Evolutionary conservation across 2,888 invertebrate genomes (phyloP).

Genomic region (Caenorhabditis panamensis): DNA sequence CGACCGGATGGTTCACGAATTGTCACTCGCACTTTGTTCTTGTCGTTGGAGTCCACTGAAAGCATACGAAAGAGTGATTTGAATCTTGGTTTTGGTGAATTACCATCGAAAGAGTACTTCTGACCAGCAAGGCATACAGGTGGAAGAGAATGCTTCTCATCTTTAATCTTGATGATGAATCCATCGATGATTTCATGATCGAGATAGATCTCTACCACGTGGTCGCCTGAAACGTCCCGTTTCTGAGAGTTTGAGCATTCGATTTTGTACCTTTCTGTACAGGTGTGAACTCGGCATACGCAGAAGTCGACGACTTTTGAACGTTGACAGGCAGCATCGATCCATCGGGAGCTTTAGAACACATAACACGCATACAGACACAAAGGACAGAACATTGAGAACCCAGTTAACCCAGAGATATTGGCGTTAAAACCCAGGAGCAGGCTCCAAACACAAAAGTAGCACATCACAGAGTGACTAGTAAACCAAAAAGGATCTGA

Average conservation of each 20-base stretch:
- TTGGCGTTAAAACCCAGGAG: conserved; percentile 38
- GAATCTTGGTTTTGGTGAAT: neutral
- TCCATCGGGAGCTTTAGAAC: conserved; percentile 76
- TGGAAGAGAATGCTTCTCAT: conserved; percentile 62
- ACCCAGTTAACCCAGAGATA: conserved; percentile 33
- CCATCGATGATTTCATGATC: conserved; percentile 65
- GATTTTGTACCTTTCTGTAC: conserved; percentile 52
- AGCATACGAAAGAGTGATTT: neutral
- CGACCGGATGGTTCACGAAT: conserved; percentile 71
- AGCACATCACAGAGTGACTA: neutral
- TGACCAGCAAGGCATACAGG: conserved; percentile 68
- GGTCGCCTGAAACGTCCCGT: conserved; percentile 66
- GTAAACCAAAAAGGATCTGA: neutral
- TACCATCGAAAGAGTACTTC: conserved; percentile 73
- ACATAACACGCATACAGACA: conserved; percentile 57
- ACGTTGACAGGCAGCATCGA: conserved; percentile 69
- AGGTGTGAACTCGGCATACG: conserved; percentile 66
- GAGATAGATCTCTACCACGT: conserved; percentile 74
- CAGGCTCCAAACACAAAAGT: conserved; percentile 15
- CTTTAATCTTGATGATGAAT: conserved; percentile 55
- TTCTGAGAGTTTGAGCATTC: too few species aligned
- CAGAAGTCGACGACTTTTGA: conserved; percentile 69
- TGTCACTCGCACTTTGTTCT: conserved; percentile 73
- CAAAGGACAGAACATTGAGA: conserved; percentile 43
- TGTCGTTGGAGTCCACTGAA: conserved; percentile 66